phyloP scores from a whole-genome alignment of 2,113 vertebrate genomes.

The Dromas ardeola region DNA sequence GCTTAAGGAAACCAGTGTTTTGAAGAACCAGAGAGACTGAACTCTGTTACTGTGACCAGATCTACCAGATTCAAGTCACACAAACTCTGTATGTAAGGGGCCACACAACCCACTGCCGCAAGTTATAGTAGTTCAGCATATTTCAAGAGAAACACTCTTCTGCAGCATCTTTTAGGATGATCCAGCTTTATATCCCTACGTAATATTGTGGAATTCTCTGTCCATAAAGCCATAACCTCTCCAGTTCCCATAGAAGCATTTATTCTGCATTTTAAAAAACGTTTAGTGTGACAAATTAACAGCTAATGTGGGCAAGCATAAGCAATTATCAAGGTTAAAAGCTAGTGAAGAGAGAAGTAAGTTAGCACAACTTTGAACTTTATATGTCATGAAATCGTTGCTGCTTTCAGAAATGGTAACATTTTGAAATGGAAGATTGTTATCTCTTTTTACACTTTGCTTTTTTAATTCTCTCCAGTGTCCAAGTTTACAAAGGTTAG shows the following conservation, averaged over 20 bases:
- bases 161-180: neutral
- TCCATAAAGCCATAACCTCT: neutral
- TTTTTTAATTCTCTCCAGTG: constrained; percentile 37
- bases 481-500: constrained; percentile 74
- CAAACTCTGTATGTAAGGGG: neutral
- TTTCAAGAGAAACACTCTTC: neutral
- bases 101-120: neutral
- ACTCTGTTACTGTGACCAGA: neutral
- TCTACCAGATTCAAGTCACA: neutral
- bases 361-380: constrained; percentile 54
- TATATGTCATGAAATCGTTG: constrained; percentile 37
- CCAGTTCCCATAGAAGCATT: neutral
- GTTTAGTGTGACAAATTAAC: neutral
- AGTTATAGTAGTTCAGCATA: neutral
- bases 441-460: constrained; percentile 58
- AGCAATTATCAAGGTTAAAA: neutral
- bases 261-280: neutral
- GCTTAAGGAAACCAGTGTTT: neutral
- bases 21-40: neutral
- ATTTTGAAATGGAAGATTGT: constrained; percentile 59
- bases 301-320: neutral
- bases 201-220: neutral
- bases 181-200: neutral
- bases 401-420: constrained; percentile 33
- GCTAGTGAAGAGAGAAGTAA: neutral